A percentile compares a stretch with the other conserved stretches of the same genome.
phyloP scores from a whole-genome alignment of 2,113 vertebrate genomes.

The Castor canadensis region DNA sequence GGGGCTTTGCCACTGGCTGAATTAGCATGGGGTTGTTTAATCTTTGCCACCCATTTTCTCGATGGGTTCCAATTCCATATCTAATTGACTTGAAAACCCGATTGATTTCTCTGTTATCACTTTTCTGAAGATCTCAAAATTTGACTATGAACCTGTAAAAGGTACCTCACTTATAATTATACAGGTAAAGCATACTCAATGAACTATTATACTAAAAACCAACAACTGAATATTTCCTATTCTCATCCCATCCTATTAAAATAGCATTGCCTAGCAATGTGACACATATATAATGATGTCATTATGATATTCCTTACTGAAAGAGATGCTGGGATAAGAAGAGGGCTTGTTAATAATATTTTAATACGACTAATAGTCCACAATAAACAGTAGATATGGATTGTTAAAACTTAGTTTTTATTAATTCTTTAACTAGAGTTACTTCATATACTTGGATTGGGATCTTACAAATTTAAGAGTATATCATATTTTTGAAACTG shows the following conservation, averaged over 20 bases:
- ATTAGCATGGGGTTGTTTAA: conserved; percentile 41
- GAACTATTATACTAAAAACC: neutral
- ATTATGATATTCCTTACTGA: neutral
- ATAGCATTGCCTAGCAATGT: neutral
- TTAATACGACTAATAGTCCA: neutral
- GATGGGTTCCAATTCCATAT: neutral
- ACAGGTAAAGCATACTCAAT: neutral
- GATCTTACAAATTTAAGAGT: neutral
- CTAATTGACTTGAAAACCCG: conserved; percentile 24
- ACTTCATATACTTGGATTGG: neutral
- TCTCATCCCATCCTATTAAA: neutral
- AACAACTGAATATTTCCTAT: neutral
- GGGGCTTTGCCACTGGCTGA: neutral
- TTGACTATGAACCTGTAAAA: neutral
- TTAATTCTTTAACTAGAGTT: neutral
- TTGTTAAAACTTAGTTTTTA: conserved; percentile 9
- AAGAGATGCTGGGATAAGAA: neutral
- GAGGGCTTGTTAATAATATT: neutral
- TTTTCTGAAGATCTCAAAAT: neutral
- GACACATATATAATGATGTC: neutral
- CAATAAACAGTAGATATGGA: neutral
- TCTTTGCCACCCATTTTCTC: neutral
- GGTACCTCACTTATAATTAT: neutral
- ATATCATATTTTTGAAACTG: neutral
- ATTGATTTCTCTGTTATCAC: conserved; percentile 16